A percentile compares a stretch with the other conserved stretches of the same genome.
Evolutionary conservation across 2,113 vertebrate genomes (phyloP).

Genomic region (Scartelaos histophorus): DNA sequence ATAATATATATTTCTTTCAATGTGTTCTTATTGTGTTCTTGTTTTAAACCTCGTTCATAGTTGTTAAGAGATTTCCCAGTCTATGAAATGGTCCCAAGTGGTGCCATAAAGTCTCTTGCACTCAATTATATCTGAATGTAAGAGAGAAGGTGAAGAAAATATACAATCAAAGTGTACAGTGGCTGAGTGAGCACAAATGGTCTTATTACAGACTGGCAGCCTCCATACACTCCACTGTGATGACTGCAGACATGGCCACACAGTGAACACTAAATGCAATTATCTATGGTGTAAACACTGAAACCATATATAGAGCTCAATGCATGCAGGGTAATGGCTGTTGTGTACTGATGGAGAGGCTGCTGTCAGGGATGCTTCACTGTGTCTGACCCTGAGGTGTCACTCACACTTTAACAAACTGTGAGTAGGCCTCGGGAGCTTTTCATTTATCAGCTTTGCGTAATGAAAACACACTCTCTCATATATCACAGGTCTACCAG

Average conservation of each 20-base stretch:
- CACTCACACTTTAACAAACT: constrained; percentile 31
- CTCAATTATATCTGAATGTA: neutral
- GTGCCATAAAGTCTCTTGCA: neutral
- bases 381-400: constrained; percentile 31
- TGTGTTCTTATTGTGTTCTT: neutral
- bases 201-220: constrained; percentile 38
- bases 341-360: neutral
- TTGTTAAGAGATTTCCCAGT: neutral
- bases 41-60: neutral
- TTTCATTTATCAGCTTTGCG: constrained; percentile 31
- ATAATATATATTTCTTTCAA: neutral
- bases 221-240: neutral
- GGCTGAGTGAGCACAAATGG: constrained; percentile 30
- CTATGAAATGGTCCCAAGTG: neutral
- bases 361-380: neutral
- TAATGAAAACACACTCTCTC: constrained; percentile 6
- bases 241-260: constrained; percentile 8
- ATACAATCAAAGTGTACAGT: constrained; percentile 40
- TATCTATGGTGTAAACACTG: constrained; percentile 7
- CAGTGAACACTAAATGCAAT: constrained; percentile 3
- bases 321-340: neutral
- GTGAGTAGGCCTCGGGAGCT: constrained; percentile 9
- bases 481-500: neutral
- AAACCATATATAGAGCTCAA: neutral
- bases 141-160: constrained; percentile 16